A percentile compares a stretch with the other conserved stretches of the same genome.
Evolutionary conservation across 1,140 invertebrate genomes (phyloP).

Genomic region (Parasteatoda tepidariorum): DNA sequence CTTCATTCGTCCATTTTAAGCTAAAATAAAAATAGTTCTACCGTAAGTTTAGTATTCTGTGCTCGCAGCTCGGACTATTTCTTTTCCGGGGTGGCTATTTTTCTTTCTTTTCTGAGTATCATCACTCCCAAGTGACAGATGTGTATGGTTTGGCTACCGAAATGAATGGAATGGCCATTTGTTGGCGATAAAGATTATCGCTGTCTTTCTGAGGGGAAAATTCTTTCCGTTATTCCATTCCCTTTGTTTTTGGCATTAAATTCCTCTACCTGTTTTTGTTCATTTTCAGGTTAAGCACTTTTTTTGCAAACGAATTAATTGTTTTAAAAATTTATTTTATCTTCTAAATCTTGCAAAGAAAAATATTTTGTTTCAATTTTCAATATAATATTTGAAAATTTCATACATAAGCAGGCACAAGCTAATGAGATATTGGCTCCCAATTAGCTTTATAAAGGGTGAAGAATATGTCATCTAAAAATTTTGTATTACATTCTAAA

Average conservation of each 20-base stretch:
- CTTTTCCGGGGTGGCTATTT: background rate
- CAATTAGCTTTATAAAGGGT: too few species aligned
- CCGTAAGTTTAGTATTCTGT: background rate
- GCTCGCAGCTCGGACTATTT: background rate
- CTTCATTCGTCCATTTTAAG: background rate
- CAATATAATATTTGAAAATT: too few species aligned
- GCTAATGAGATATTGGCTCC: too few species aligned
- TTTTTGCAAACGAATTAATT: background rate
- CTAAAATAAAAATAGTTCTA: background rate
- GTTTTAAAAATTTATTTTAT: too few species aligned
- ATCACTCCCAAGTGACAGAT: slow-evolving; percentile 22
- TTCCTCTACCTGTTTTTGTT: background rate
- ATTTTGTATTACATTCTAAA: too few species aligned
- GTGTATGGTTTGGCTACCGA: background rate
- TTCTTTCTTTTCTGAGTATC: background rate
- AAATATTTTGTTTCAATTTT: too few species aligned
- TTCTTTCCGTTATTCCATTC: background rate
- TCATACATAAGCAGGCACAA: too few species aligned
- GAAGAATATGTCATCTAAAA: too few species aligned
- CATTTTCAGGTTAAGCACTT: background rate
- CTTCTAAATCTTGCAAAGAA: too few species aligned
- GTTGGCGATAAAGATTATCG: slow-evolving; percentile 15
- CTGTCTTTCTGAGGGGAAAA: background rate
- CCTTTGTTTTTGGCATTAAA: background rate
- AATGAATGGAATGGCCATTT: slow-evolving; percentile 25